Evolutionary conservation across 2,888 invertebrate species (phyloP), one percentile per base, ranked within the genome.

Genomic region (Trachelus iudaicus): DNA sequence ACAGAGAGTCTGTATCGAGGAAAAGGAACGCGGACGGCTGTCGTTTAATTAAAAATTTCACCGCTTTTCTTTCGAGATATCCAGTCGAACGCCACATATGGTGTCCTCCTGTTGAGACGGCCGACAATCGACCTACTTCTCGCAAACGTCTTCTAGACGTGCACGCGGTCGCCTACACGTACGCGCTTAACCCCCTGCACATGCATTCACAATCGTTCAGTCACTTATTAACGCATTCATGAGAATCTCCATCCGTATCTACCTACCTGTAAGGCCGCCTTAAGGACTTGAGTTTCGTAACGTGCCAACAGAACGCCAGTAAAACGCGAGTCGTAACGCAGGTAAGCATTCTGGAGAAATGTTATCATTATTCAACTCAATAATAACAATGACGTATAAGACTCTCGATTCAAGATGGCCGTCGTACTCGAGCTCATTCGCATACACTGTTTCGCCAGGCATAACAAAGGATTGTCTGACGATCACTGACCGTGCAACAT

Each of bases 111-210:
- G 83, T 56, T 23, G 23, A 82, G 82, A 82, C 82, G 69, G 77
- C 69, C 79, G 75, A 79, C 79, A 76, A 79, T 76, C 83, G 84
- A 83, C 81, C 84, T 81, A 84, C 84, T 84, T 84, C 83, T 77
- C 78, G 74, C 37, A n/a, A 68, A n/a, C 34, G 71, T 56, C 56
- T 23, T 56, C 2, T 15, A 71, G 33, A 34, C 31, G 11, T 31
- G 12, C 31, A 71, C 31, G 31, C 71, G 30, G 11, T 13, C 34
- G 71, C 71, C 71, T 6, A 31, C 56, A 56, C 56, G 33, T 34
- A 34, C 31, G 31, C 71, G 31, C 71, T 30, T 71, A 31, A 11
- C 3, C 1, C 13, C 71, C 9, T 56, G 56, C 56, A 56, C 56
- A 23, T 56, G 56, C 56, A 56, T 56, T 56, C 56, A 56, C 23